Percentiles rank a stretch among this genome's conserved stretches.
phyloP scores from a whole-genome alignment of 2,113 vertebrate species.

The Lanius collurio region DNA sequence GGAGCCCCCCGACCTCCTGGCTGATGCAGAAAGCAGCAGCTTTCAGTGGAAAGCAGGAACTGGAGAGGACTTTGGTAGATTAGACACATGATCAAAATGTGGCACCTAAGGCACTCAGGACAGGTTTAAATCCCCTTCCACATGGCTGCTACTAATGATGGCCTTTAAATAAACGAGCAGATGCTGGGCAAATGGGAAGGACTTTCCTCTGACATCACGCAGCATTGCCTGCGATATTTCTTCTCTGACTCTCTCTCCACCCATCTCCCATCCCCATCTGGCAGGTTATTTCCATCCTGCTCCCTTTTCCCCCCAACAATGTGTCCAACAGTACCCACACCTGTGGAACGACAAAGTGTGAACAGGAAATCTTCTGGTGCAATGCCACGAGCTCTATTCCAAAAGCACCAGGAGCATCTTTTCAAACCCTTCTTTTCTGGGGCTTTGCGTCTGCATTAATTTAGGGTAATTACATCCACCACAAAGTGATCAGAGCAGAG shows the following conservation, averaged over 20 bases:
- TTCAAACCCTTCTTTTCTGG: background rate
- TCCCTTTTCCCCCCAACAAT: background rate
- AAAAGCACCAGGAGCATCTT: background rate
- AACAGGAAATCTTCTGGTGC: background rate
- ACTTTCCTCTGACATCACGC: background rate
- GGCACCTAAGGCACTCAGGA: background rate
- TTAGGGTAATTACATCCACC: background rate
- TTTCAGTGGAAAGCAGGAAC: background rate
- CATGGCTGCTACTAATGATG: background rate
- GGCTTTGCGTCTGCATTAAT: background rate
- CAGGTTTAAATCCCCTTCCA: background rate
- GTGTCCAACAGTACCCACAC: background rate
- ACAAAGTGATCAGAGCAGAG: background rate
- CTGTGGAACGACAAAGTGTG: background rate
- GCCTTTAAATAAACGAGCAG: conserved; percentile 9
- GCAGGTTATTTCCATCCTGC: background rate
- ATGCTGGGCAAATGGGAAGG: background rate
- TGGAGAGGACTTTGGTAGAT: background rate
- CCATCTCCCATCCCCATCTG: background rate
- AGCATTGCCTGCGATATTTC: background rate
- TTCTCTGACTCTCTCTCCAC: background rate
- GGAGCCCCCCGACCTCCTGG: background rate
- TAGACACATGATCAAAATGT: background rate
- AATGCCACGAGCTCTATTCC: rapidly evolving
- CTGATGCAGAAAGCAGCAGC: background rate